phyloP scores from a whole-genome alignment of 1,140 invertebrate genomes.

The Pteromalus puparum region DNA sequence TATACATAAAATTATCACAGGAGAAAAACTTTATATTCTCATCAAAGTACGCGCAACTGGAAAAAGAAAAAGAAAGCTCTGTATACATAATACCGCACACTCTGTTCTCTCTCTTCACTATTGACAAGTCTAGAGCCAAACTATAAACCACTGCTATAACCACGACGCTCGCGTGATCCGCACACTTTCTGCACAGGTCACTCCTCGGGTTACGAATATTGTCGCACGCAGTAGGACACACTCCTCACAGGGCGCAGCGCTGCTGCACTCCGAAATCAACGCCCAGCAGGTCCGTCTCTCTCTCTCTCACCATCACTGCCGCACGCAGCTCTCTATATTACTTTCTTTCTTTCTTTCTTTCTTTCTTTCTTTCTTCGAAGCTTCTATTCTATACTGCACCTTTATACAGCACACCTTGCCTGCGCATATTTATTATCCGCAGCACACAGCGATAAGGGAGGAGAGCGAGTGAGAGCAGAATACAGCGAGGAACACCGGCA shows the following conservation, averaged over 20 bases:
- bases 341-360: neutral
- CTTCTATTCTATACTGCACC: neutral
- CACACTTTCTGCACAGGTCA: slow-evolving; percentile 33
- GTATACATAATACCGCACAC: too few species aligned
- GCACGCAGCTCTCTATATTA: neutral
- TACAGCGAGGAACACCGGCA: neutral
- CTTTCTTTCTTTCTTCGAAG: neutral
- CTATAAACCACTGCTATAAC: too few species aligned
- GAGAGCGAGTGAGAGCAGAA: neutral
- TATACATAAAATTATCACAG: too few species aligned
- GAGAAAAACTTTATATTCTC: too few species aligned
- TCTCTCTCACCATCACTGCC: neutral
- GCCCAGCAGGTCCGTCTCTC: slow-evolving; percentile 37
- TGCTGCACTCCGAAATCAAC: slow-evolving; percentile 33
- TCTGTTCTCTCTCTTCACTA: too few species aligned
- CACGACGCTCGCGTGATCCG: neutral
- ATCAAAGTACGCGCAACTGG: neutral
- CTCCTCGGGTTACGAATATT: slow-evolving; percentile 6
- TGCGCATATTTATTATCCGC: neutral
- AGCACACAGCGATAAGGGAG: neutral
- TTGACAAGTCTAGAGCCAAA: too few species aligned
- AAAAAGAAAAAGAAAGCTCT: neutral
- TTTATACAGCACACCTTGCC: neutral
- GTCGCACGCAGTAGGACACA: slow-evolving; percentile 35
- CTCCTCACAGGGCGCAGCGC: slow-evolving; percentile 24